These are phyloP conservation scores for Cerastoderma edule DNA, from an alignment of 2,888 invertebrate genomes.

Conservation along the genomic window DNA sequence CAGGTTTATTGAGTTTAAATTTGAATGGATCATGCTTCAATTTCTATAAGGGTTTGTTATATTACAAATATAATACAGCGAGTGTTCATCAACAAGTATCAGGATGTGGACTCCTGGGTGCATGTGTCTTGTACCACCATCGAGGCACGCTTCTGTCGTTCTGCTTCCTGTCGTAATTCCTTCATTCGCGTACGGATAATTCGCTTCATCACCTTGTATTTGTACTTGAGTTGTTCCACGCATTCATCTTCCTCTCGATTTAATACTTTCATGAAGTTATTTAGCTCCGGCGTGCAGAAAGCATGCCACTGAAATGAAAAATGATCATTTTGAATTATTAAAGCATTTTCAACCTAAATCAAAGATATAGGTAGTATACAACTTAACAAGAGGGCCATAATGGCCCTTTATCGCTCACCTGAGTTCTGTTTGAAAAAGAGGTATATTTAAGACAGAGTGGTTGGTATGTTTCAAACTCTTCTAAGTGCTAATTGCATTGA, in stretches of 20 bases:
- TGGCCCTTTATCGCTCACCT: neutral
- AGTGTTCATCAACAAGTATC: conserved; percentile 25
- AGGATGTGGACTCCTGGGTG: conserved; percentile 45
- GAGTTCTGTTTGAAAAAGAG: neutral
- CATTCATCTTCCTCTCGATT: conserved; percentile 86
- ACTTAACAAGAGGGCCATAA: neutral
- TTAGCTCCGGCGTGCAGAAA: conserved; percentile 86
- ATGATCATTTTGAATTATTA: too few relatives aligned
- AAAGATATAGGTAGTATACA: too few relatives aligned
- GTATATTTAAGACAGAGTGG: too few relatives aligned
- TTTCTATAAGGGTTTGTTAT: neutral
- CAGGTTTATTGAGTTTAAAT: neutral
- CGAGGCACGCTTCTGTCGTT: conserved; percentile 54
- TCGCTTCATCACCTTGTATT: conserved; percentile 83
- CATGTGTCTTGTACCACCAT: too few relatives aligned
- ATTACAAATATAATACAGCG: neutral
- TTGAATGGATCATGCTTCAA: neutral
- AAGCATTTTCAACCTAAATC: too few relatives aligned
- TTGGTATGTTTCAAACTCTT: too few relatives aligned
- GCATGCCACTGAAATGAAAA: conserved; percentile 85
- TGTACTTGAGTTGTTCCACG: conserved; percentile 84
- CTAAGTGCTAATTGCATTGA: too few relatives aligned
- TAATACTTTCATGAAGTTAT: conserved; percentile 86
- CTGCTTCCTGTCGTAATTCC: conserved; percentile 71
- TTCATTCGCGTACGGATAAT: conserved; percentile 74